Evolutionary conservation across 2,888 invertebrate genomes (phyloP).

Genomic region (Mactromeris polynyma): DNA sequence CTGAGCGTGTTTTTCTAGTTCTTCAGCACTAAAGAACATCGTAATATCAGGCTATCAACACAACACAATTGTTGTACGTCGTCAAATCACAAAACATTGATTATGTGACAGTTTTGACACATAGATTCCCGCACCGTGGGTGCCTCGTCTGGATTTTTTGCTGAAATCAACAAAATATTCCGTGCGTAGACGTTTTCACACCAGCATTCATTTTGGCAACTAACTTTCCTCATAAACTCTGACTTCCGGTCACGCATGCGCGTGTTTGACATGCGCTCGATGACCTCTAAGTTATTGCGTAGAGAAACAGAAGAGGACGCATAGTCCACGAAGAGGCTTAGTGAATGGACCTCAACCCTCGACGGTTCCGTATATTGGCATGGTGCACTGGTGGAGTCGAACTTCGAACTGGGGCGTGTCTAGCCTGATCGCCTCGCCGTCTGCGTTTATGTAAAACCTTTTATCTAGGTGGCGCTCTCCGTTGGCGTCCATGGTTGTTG

Average conservation of each 20-base stretch:
- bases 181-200: background rate
- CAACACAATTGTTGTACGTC: background rate
- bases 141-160: background rate
- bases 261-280: background rate
- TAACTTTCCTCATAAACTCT: background rate
- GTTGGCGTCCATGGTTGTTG: conserved; percentile 58
- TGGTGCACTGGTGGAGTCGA: conserved; percentile 62
- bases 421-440: conserved; percentile 77
- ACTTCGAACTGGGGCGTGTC: conserved; percentile 76
- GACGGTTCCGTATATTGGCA: conserved; percentile 66
- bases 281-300: background rate
- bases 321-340: background rate
- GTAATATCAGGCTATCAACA: background rate
- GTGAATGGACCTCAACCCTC: conserved; percentile 27
- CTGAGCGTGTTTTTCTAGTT: background rate
- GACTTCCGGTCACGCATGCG: conserved; percentile 7
- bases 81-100: background rate
- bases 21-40: background rate
- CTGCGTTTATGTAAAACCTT: conserved; percentile 80
- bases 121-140: background rate
- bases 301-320: background rate
- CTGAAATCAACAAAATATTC: background rate
- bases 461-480: conserved; percentile 64
- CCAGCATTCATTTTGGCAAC: background rate
- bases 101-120: background rate